Base-by-base conservation (phyloP, 64 coral and sea anemone genomes). In the Astreopora myriophthalma region DNA sequence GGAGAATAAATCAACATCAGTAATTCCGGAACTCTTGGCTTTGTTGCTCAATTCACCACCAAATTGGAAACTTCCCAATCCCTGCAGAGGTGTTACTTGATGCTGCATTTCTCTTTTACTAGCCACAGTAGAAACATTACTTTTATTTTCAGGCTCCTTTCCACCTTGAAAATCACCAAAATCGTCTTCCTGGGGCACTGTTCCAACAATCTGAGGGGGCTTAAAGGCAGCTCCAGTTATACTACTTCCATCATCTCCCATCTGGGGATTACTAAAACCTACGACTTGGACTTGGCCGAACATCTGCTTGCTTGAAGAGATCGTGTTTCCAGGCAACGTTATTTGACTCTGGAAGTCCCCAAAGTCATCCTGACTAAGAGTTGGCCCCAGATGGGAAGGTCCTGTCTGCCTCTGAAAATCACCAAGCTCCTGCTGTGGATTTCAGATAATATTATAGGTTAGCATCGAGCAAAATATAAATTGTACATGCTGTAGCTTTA, bases 81-180 rank as follows among this genome's bases (percentile, higher is more conserved):
- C 52, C 13, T 58, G 30, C 1, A 36, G 51, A 36, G 32, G 3
- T 8, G 78, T 35, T 31, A 23, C 36, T 1, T 76, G 20, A 23
- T 67, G 5, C 79, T 67, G 37, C 14, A 24, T 4, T 77, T 78
- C 46, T 11, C 63, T n/a, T 4, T 76, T 36, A 37, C 49, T 34
- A 23, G 46, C 10, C 48, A 52, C 46, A 3, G 58, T 60, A 22
- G 71, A 22, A 48, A 30, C 19, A 13, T 44, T 28, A 62, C 16
- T 28, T 17, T 34, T 49, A 40, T 35, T 19, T 66, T 46, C 60
- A 20, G 64, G 62, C 27, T 89, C 57, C 24, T 67, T 89, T 78
- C 36, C 58, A 27, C 63, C 44, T 35, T 90, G 88, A 31, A 90
- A 90, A 71, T 90, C 88, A 36, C 64, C 76, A 90, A 90, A 90